A percentile compares a stretch with the other conserved stretches of the same genome.
These are phyloP conservation scores for Trachythela sp. DNA, from an alignment of 64 coral and sea anemone species.

Conservation along the genomic window DNA sequence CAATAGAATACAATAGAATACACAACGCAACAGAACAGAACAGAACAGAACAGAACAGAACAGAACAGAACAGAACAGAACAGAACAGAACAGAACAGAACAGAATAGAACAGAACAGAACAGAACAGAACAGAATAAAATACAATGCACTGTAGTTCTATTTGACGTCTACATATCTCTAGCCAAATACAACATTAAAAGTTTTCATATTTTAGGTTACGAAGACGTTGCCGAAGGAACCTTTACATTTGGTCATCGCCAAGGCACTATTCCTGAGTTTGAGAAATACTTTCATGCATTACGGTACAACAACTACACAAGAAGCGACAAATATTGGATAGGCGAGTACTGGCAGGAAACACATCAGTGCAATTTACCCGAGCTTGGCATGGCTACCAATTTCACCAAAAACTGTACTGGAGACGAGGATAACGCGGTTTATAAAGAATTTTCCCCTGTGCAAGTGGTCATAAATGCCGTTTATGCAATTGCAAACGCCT, in stretches of 20 bases:
- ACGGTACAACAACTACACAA: not conserved
- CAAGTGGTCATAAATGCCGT: constrained; percentile 94
- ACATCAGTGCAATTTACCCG: not conserved
- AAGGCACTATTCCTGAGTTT: constrained; percentile 63
- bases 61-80: constrained; percentile 49
- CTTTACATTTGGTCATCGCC: constrained; percentile 65
- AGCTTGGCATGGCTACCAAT: not conserved
- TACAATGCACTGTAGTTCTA: no score
- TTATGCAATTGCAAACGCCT: constrained; percentile 76
- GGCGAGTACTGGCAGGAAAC: not conserved
- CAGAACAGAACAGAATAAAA: no score
- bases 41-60: no score
- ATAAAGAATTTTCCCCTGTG: constrained; percentile 68
- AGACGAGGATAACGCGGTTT: not conserved
- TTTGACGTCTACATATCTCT: no score
- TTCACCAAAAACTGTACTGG: not conserved
- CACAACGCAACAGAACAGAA: no score
- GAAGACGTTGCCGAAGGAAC: constrained; percentile 72
- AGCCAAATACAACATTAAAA: no score
- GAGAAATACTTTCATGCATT: constrained; percentile 50
- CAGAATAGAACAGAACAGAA: not conserved
- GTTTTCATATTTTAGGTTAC: not conserved
- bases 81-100: constrained; percentile 41
- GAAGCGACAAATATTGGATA: not conserved
- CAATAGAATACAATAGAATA: no score